Base-by-base conservation (phyloP, 2,888 invertebrate species). In the Rotaria magnacalcarata region DNA sequence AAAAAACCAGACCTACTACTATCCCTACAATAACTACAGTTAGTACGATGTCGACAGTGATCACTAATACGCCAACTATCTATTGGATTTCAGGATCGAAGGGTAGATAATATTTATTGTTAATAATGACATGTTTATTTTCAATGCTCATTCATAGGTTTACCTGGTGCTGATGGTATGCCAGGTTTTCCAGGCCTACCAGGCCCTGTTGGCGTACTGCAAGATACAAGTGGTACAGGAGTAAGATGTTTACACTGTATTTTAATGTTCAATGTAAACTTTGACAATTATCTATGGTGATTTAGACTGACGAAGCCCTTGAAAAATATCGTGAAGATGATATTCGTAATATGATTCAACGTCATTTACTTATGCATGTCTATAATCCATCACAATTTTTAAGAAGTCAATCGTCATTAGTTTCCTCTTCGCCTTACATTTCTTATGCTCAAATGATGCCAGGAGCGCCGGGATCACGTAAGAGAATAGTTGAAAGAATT, bases 371-470 rank as follows among this genome's bases (percentile, higher is more conserved):
- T 2, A 80, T 4, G 43, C 80, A 80, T 80, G 80, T 80, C 6
- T 80, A 80, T n/a, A 80, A 80, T 47, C 80, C 80, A 47, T 80
- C 80, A 43, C 80, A 80, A 14, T 80, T 80, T 47, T 47, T 80
- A 24, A 21, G 47, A 80, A 47, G n/a, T 43, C 80, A 24, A 47
- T 19, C 11, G 8, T 16, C 80, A 24, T 47, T 47, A 34, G 34
- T 47, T 41, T n/a, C 43, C 5, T 80, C 47, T 47, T 24, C 47
- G 47, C 80, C 80, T 19, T 80, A 80, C 14, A 80, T 80, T 47
- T 16, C 80, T 0, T 80, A 80, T 47, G 47, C 21, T 47, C 80
- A 80, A 47, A 4, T 80, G 24, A 7, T 24, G n/a, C n/a, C 80
- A 21, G 80, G 80, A 47, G 47, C n/a, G 10, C 80, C 80, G 8